Conservation (phyloP, 2,888 invertebrate species). For the Apamea epomidion region DNA sequence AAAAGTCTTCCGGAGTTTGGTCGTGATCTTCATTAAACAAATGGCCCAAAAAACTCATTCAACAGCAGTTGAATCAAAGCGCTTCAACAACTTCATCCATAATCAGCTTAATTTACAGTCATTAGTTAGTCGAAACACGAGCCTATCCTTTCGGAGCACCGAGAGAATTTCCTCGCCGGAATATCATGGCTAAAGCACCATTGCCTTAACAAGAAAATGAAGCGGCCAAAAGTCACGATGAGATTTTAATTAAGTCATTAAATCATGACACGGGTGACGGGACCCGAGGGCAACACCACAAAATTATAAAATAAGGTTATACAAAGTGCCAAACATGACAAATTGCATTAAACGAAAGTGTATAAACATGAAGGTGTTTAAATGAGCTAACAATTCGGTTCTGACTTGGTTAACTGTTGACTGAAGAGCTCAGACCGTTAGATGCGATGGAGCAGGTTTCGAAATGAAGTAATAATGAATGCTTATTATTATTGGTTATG, state of each 20-base stretch:
- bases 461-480: slow-evolving; percentile 46
- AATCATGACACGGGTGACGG: slow-evolving; percentile 68
- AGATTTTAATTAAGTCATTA: slow-evolving; percentile 75
- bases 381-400: slow-evolving; percentile 44
- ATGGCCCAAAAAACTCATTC: slow-evolving; percentile 37
- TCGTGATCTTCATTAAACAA: slow-evolving; percentile 23
- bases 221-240: slow-evolving; percentile 71
- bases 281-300: slow-evolving; percentile 62
- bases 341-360: slow-evolving; percentile 47
- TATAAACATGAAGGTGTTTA: slow-evolving; percentile 43
- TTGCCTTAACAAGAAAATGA: slow-evolving; percentile 58
- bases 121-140: slow-evolving; percentile 60
- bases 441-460: slow-evolving; percentile 31
- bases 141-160: slow-evolving; percentile 47
- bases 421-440: slow-evolving; percentile 29
- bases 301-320: slow-evolving; percentile 63
- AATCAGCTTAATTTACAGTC: slow-evolving; percentile 59
- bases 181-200: slow-evolving; percentile 65
- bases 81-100: slow-evolving; percentile 41
- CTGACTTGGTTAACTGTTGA: slow-evolving; percentile 31
- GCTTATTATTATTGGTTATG: slow-evolving; percentile 45
- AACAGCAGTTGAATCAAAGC: slow-evolving; percentile 45
- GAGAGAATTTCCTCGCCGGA: slow-evolving; percentile 45
- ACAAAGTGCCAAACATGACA: slow-evolving; percentile 37
- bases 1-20: slow-evolving; percentile 1